Base-by-base conservation (phyloP, 30 jellyfish, hydroid and myxozoan species). In the Aurelia aurita complex sp. Pacific region DNA sequence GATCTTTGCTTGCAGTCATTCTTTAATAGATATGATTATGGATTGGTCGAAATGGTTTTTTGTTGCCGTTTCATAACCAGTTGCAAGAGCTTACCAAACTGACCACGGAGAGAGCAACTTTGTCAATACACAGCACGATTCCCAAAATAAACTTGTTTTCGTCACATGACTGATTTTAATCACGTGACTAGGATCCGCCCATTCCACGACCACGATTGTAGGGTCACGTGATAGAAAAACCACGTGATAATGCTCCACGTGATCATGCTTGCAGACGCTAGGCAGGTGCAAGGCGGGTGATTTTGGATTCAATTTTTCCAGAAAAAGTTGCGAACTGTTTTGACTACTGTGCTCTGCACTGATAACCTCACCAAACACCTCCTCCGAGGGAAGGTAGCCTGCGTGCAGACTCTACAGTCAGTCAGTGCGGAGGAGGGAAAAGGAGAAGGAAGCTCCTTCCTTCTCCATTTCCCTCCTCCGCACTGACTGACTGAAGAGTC, bases 1-100 rank as follows among this genome's bases (percentile, higher is more conserved):
- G 66, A 19, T 76, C 86, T 36, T 83, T 83, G 86, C 92, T 83
- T 70, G 92, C 92, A 29, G 92, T 83, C 92, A 83, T 83, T 68
- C 17, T 73, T 72, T 32, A 60, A 52, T 17, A 72, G 6, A 7
- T 34, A 12, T n/a, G 80, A 76, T 70, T 57, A 19, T 54, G 65
- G 71, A 68, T 40, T 0, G 68, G 34, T 61, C 76, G 74, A 65
- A 29, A 53, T 64, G 10, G 60, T 51, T 63, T 33, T 59, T 64
- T 66, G 73, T 46, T 67, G 80, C 38, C 63, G 23, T 79, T 43
- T 83, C 92, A 83, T 83, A 10, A 83, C 80, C 85, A 53, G 69
- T 34, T 61, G 83, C 59, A 83, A 42, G 29, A 17, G 61, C 1
- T 42, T 83, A 29, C 77, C 85, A 76, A 17, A 60, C 89, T 70